Percentiles rank a stretch among this genome's conserved stretches.
Conservation (phyloP, 2,888 invertebrate genomes). For the Eucera pruinosa region DNA sequence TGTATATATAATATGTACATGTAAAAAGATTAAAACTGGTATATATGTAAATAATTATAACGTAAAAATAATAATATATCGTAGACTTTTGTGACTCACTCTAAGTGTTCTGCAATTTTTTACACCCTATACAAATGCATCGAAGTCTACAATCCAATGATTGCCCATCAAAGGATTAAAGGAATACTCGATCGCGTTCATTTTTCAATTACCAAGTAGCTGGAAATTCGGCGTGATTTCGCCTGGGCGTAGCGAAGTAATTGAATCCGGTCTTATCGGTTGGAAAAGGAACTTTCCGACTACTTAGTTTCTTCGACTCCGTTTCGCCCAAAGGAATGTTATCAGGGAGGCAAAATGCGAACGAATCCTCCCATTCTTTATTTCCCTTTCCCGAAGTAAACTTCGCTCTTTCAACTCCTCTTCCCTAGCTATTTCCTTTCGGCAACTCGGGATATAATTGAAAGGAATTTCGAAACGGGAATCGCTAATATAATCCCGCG, state of each 20-base stretch:
- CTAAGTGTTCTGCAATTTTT: no score
- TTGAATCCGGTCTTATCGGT: constrained; percentile 17
- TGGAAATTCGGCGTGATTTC: constrained; percentile 29
- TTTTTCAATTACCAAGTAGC: constrained; percentile 26
- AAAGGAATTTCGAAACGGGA: background rate
- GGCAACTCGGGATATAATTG: background rate
- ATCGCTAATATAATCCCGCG: background rate
- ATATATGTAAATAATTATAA: no score
- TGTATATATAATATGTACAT: no score
- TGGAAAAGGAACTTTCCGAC: constrained; percentile 26
- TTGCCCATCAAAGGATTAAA: background rate
- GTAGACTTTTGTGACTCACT: no score
- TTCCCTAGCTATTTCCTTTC: background rate
- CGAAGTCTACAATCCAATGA: no score
- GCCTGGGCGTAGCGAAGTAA: constrained; percentile 19
- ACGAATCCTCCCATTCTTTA: background rate
- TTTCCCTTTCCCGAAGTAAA: background rate
- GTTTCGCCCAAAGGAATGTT: constrained; percentile 1
- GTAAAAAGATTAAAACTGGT: no score
- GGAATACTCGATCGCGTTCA: background rate
- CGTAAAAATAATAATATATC: no score
- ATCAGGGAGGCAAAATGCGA: constrained; percentile 3
- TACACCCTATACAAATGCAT: no score
- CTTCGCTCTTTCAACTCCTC: background rate
- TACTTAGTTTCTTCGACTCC: constrained; percentile 26